Base-by-base conservation (phyloP, 2,113 vertebrate genomes). In the Hippopotamus amphibius region DNA sequence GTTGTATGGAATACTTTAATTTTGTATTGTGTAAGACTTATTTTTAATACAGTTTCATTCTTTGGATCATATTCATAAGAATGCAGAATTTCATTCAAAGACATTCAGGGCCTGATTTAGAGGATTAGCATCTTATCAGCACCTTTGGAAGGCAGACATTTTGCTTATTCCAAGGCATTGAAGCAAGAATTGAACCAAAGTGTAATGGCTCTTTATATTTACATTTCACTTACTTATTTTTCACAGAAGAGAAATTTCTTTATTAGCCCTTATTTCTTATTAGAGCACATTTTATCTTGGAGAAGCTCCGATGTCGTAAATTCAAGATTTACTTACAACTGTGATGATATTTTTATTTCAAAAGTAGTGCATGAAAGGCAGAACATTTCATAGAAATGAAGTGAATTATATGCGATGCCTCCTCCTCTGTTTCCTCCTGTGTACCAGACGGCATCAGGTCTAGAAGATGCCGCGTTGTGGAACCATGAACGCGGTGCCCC, bases 31-130 rank as follows among this genome's bases (percentile, higher is more conserved):
- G 14, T 3, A 94, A 68, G 57, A 80, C 0, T 80, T 96, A 89
- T 65, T 84, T 94, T 88, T 89, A 96, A 93, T 79, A 94, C 41
- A 37, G 48, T 22, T 91, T 97, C 77, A 57, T 15, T 97, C 17
- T 85, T 97, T 97, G 72, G 77, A 80, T 94, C 57, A 26, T 96
- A 43, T 82, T 97, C 77, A 84, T 96, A 93, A 97, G 93, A 96
- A 65, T 19, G 33, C 96, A 90, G 17, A 88, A 91, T 98, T 98
- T 96, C 81, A 95, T 87, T 97, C 41, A 91, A 85, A 43, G 43
- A 12, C 59, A 95, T 98, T 97, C 71, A 90, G 80, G 93, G n/a
- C n/a, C 61, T n/a, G 26, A 94, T 96, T 96, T 96, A 95, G 80
- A 97, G 84, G 84, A n/a, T 94, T 0, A 3, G 14, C 57, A 93